Base-by-base conservation (phyloP, 2,113 vertebrate genomes). In the Chloropsis cyanopogon region DNA sequence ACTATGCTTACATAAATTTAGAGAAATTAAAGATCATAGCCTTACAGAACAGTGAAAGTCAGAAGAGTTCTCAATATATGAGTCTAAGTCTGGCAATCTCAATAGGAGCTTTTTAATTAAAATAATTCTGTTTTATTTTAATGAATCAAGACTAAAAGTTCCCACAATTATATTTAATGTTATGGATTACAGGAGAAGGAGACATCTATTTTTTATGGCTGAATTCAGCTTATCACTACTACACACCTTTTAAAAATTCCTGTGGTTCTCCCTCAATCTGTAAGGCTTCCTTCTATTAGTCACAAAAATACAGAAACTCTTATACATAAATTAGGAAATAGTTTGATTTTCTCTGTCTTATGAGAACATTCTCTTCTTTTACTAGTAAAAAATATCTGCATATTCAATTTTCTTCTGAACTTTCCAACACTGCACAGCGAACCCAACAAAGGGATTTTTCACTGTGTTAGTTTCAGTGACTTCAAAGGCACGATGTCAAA, bases 361-460 rank as follows among this genome's bases (percentile, higher is more conserved):
- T 10, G 57, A 79, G 69, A 76, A 28, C 24, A 23, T 78, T 78
- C 25, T 63, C n/a, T 91, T 16, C 21, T 86, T 79, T 81, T 66
- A 28, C 60, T 21, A 71, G 65, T 14, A 44, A 91, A 89, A 89
- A 92, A 65, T 87, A 76, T 85, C 91, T 93, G 35, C 91, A 90
- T 92, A 82, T 89, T 72, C 77, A 68, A 4, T 92, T 95, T 95
- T 54, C n/a, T 50, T 65, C 87, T 77, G 78, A 78, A 85, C 66
- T 91, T 82, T 49, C 54, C 84, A 69, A 23, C 25, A 13, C 19
- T 53, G 37, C 53, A 10, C 25, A 49, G 57, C 2, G 0, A 93
- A 63, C 25, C 77, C 75, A 50, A 49, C 82, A 91, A 90, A 95
- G 82, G 54, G 65, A 61, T 91, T 95, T 93, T 91, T 93, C 91